Percentiles rank a stretch among this genome's conserved stretches.
Conservation (phyloP, 2,113 vertebrate species). For the Etheostoma cragini region DNA sequence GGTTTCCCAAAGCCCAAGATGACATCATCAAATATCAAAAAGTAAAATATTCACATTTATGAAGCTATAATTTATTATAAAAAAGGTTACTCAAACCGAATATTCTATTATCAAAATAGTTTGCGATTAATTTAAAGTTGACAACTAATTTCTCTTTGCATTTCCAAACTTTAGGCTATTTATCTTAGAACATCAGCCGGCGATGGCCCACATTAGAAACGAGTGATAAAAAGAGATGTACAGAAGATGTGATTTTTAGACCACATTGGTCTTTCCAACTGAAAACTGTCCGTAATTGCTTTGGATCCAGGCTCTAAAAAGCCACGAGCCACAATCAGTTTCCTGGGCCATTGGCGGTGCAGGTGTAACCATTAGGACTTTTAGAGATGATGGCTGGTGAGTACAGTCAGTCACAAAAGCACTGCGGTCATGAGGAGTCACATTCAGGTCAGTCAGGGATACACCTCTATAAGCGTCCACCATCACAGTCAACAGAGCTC, state of each 20-base stretch:
- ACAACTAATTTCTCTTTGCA: too few relatives aligned
- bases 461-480: neutral
- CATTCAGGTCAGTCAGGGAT: constrained; percentile 5
- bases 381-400: neutral
- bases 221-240: neutral
- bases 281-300: constrained; percentile 5
- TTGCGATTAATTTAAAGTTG: too few relatives aligned
- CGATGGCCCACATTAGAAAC: constrained; percentile 44
- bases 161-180: constrained; percentile 36
- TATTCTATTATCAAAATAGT: too few relatives aligned
- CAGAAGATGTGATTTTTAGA: neutral
- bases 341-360: constrained; percentile 8
- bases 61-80: too few relatives aligned
- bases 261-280: neutral
- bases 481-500: neutral
- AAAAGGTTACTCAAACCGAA: too few relatives aligned
- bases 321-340: constrained; percentile 6
- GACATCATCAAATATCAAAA: too few relatives aligned
- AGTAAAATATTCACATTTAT: too few relatives aligned
- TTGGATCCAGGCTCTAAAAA: constrained; percentile 4
- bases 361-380: constrained; percentile 39
- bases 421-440: neutral
- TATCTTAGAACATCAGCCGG: constrained; percentile 56
- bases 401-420: neutral
- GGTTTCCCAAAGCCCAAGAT: too few relatives aligned